Evolutionary conservation across 2,797 vertebrate genomes (phyloP).

Genomic region (Gallinago solitaria): DNA sequence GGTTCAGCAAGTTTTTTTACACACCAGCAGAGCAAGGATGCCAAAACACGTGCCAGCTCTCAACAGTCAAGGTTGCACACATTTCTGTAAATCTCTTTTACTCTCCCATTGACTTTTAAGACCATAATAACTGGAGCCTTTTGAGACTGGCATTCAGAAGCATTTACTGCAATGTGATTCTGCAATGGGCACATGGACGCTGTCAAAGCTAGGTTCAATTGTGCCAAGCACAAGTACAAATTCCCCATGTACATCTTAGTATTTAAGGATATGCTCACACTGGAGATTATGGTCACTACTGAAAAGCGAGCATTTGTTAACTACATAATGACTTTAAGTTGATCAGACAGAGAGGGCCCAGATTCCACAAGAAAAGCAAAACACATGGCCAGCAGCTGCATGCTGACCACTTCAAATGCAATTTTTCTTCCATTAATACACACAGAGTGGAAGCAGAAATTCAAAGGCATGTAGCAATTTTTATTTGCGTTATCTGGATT

Average conservation of each 20-base stretch:
- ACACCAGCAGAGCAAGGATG: not conserved
- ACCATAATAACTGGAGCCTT: not conserved
- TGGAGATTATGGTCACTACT: not conserved
- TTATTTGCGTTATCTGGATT: slow-evolving; percentile 16
- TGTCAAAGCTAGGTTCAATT: rapidly evolving
- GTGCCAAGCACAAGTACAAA: not conserved
- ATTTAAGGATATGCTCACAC: not conserved
- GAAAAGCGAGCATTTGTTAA: not conserved
- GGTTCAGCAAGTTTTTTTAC: not conserved
- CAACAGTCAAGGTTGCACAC: not conserved
- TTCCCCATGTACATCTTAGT: not conserved
- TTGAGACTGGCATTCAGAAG: not conserved
- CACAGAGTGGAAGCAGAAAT: not conserved
- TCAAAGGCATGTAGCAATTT: not conserved
- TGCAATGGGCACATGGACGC: not conserved
- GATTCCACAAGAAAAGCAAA: not conserved
- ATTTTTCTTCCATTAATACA: not conserved
- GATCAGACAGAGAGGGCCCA: not conserved
- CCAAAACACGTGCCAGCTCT: not conserved
- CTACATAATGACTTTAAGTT: not conserved
- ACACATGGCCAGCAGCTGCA: not conserved
- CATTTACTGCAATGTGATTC: not conserved
- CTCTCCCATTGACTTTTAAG: not conserved
- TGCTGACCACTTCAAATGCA: not conserved
- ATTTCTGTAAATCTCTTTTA: not conserved